Evolutionary conservation across 1,140 invertebrate species (phyloP), one percentile per base, ranked within the genome.

Genomic region (Acromyrmex heyeri): DNA sequence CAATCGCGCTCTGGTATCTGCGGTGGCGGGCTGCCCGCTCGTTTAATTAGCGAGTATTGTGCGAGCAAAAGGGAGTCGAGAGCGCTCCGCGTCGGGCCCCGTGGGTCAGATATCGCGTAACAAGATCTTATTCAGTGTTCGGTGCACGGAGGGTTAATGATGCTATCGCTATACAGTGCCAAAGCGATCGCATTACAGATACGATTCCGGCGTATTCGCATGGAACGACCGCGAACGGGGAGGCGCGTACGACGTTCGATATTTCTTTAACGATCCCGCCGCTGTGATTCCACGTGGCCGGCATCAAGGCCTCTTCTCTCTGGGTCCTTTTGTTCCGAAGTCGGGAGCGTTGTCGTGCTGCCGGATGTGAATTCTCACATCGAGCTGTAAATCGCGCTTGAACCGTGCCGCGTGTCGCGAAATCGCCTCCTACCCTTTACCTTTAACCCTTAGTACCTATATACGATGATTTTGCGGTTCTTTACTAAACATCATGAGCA

Each of bases 31-130:
- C 79, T 78, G 90, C 87, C 91, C 91, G 90, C 91, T 92, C 93
- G 93, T 95, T 95, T 95, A 95, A 95, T 95, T 95, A 95, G 94
- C 91, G 90, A 92, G 94, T 93, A 95, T 95, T 95, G 94, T 95
- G 93, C 93, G 90, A 89, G 67, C 67, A 85, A 69, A 82, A 89
- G 65, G 70, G 75, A 86, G 64, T 73, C 72, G 62, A 67, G 76
- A 88, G 82, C 77, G 69, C 79, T 64, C 55, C 81, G 76, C 85
- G 77, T 59, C 78, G 73, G 86, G 76, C 85, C 78, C 85, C 67
- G 83, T 77, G 85, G 86, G 44, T 82, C 85, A 85, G 87, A 90
- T 95, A 95, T 95, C 94, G 92, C 92, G 92, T 94, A 94, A 95
- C 94, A 95, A 95, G 94, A 95, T 95, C 94, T 95, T 93, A 94